Evolutionary conservation across 92 coral and sea anemone species (phyloP), one percentile per base, ranked within the genome.

Genomic region (Zoanthus gigantus): DNA sequence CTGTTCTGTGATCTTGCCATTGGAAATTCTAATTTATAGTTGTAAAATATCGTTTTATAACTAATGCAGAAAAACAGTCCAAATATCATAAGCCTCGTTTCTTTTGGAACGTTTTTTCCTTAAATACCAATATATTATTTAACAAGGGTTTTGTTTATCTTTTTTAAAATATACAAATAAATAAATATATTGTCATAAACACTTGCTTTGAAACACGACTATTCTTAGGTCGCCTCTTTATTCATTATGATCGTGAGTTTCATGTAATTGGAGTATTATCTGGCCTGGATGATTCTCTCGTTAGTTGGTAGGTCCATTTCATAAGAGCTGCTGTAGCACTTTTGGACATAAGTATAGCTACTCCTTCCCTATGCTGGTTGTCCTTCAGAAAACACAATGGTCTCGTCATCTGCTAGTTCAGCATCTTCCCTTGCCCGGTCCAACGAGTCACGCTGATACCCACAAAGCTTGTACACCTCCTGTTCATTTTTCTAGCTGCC

Each of bases 301-400:
- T 72, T 90, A 7, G 60, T 53, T 12, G 88, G 91, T 23, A 23
- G 8, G 78, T 87, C 91, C 93, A 90, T 2, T 90, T 88, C 71
- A 90, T 58, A 5, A 90, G 67, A 6, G 81, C 34, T 47, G 45
- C 37, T 42, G 78, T 68, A 18, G 78, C 89, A 11, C 47, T 42
- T 82, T 82, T 83, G 29, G 88, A 89, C 86, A 88, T 83, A 54
- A 72, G 88, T 32, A 83, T 87, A 17, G 86, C 87, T 88, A 91
- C 94, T 66, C 94, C 89, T 76, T 88, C 85, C 17, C 84, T 78
- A 45, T 78, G 92, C 17, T 42, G 84, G 87, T 89, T 74, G 37
- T 88, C 63, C 60, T 72, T 79, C 92, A 61, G 84, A 66, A 88
- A 37, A 88, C 28, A 92, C 61, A n/a, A 91, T 66, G 45, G 71